phyloP scores from a whole-genome alignment of 2,888 invertebrate species.

The Invenusta paracnida region DNA sequence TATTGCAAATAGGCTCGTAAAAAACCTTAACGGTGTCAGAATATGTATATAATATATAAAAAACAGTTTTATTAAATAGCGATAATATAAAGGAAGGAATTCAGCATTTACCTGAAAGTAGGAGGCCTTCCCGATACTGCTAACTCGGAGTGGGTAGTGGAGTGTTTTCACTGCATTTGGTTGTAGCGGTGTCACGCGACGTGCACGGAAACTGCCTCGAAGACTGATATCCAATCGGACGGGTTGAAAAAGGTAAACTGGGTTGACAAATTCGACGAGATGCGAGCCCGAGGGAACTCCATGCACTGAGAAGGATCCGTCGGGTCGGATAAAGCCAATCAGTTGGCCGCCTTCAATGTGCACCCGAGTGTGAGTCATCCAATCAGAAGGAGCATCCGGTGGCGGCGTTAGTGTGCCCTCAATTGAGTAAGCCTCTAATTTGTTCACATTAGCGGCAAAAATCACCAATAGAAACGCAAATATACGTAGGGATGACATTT shows the following conservation, averaged over 20 bases:
- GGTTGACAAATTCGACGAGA: constrained; percentile 82
- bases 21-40: too few relatives aligned
- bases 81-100: too few relatives aligned
- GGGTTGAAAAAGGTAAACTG: constrained; percentile 81
- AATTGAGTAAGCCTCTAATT: not conserved
- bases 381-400: constrained; percentile 48
- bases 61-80: too few relatives aligned
- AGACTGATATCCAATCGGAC: constrained; percentile 92
- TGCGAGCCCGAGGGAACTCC: constrained; percentile 81
- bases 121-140: constrained; percentile 70
- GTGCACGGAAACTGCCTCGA: constrained; percentile 87
- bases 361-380: constrained; percentile 53
- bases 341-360: constrained; percentile 38
- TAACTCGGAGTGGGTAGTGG: constrained; percentile 84
- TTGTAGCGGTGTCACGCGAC: constrained; percentile 88
- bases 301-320: constrained; percentile 37
- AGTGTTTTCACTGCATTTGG: constrained; percentile 74
- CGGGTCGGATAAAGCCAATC: constrained; percentile 37
- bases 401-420: constrained; percentile 24
- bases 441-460: too few relatives aligned
- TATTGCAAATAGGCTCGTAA: too few relatives aligned
- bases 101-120: constrained; percentile 70
- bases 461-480: too few relatives aligned
- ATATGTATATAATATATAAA: too few relatives aligned
- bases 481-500: too few relatives aligned